These are phyloP conservation scores for Heliocidaris tuberculata DNA, from an alignment of 35 echinoderm and acorn worm species.

Conservation along the genomic window DNA sequence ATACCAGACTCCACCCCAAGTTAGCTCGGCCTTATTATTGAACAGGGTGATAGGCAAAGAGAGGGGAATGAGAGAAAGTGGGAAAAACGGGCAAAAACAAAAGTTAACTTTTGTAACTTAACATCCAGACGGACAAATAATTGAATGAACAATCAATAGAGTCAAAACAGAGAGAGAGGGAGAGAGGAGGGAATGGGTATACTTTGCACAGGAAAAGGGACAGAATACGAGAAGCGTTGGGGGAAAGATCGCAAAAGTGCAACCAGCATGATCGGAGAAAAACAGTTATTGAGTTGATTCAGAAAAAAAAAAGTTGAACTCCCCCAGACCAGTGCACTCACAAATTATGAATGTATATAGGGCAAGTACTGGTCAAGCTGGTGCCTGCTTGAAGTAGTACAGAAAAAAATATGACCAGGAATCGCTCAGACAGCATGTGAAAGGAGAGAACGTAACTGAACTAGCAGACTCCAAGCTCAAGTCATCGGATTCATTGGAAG, in stretches of 20 bases:
- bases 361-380: not conserved
- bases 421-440: not conserved
- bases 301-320: not conserved
- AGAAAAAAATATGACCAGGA: not conserved
- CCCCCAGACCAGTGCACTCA: not conserved
- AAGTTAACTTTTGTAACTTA: not conserved
- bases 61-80: not conserved
- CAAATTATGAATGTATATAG: not conserved
- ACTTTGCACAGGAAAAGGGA: not conserved
- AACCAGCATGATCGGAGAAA: not conserved
- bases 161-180: not conserved
- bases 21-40: too few relatives aligned
- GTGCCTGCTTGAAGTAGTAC: not conserved
- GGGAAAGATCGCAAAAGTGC: not conserved
- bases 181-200: not conserved
- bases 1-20: too few relatives aligned
- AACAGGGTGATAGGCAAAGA: not conserved
- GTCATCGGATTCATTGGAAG: too few relatives aligned
- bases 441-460: not conserved
- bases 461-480: not conserved
- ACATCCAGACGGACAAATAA: not conserved
- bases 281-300: not conserved
- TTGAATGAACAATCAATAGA: not conserved
- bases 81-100: too few relatives aligned
- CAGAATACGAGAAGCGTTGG: not conserved